A percentile compares a stretch with the other conserved stretches of the same genome.
Evolutionary conservation across 2,797 vertebrate genomes (phyloP).

Genomic region (Avahi laniger): DNA sequence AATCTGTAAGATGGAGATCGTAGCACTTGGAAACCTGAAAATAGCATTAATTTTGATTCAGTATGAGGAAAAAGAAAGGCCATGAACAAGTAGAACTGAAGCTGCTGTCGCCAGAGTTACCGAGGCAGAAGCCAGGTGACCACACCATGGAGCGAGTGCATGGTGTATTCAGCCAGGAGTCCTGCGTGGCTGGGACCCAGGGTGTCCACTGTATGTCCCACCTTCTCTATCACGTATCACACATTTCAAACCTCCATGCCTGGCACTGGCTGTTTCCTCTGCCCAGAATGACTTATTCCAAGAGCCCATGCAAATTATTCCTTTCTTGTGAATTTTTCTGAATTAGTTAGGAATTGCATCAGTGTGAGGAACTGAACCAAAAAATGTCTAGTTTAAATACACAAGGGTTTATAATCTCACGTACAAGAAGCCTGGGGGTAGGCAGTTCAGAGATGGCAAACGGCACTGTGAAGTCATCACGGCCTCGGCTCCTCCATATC

Average conservation of each 20-base stretch:
- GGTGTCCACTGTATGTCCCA: not conserved
- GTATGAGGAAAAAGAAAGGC: not conserved
- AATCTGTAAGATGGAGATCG: not conserved
- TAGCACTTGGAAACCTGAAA: not conserved
- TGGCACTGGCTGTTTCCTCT: constrained; percentile 16
- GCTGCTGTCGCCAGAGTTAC: not conserved
- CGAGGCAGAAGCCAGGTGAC: not conserved
- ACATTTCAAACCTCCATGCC: not conserved
- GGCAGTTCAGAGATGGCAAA: not conserved
- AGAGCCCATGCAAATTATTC: constrained; percentile 35
- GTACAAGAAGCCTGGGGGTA: not conserved
- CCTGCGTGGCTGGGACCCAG: not conserved
- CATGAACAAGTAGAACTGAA: not conserved
- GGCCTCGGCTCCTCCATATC: not conserved
- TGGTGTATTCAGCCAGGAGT: not conserved
- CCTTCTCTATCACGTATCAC: not conserved
- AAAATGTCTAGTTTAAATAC: not conserved
- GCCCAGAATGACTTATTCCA: constrained; percentile 12
- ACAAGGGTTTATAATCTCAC: not conserved
- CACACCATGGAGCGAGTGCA: not conserved
- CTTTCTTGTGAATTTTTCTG: constrained; percentile 31
- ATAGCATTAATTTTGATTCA: not conserved
- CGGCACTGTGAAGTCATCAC: not conserved
- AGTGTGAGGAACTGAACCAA: not conserved
- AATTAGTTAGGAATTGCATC: constrained; percentile 29